Conservation (phyloP, 2,113 vertebrate genomes). For the Phyllopteryx taeniolatus region DNA sequence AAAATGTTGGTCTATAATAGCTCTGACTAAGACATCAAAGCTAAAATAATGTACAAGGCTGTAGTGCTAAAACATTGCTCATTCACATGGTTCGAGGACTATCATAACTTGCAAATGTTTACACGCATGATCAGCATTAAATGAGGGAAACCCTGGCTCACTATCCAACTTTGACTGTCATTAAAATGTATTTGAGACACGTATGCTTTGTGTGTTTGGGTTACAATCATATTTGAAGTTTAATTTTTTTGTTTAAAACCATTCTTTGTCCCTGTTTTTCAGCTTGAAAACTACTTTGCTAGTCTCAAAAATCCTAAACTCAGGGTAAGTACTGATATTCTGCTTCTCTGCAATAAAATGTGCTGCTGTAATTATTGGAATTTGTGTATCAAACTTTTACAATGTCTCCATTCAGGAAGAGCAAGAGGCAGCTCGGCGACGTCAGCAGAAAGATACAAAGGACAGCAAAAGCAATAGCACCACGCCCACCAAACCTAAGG, state of each 20-base stretch:
- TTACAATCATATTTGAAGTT: too few relatives aligned
- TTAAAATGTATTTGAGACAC: too few relatives aligned
- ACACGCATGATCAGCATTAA: too few relatives aligned
- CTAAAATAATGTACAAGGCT: too few relatives aligned
- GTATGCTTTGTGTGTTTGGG: too few relatives aligned
- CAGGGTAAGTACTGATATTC: slow-evolving; percentile 85
- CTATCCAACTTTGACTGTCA: too few relatives aligned
- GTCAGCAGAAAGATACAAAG: slow-evolving; percentile 86
- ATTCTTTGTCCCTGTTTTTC: slow-evolving; percentile 53
- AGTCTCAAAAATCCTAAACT: slow-evolving; percentile 99
- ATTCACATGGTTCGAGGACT: too few relatives aligned
- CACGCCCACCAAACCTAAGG: slow-evolving; percentile 91
- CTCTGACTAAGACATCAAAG: too few relatives aligned
- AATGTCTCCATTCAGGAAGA: slow-evolving; percentile 80
- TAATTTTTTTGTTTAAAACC: background rate
- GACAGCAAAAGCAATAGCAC: slow-evolving; percentile 90
- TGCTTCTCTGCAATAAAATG: background rate
- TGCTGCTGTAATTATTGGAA: background rate
- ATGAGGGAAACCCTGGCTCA: too few relatives aligned
- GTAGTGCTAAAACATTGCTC: too few relatives aligned
- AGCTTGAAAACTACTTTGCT: slow-evolving; percentile 99
- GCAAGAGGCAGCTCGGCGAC: slow-evolving; percentile 91
- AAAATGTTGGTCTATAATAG: too few relatives aligned
- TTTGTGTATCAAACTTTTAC: background rate
- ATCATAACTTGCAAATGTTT: too few relatives aligned